phyloP scores from a whole-genome alignment of 2,113 vertebrate species.

The Mustela lutreola region DNA sequence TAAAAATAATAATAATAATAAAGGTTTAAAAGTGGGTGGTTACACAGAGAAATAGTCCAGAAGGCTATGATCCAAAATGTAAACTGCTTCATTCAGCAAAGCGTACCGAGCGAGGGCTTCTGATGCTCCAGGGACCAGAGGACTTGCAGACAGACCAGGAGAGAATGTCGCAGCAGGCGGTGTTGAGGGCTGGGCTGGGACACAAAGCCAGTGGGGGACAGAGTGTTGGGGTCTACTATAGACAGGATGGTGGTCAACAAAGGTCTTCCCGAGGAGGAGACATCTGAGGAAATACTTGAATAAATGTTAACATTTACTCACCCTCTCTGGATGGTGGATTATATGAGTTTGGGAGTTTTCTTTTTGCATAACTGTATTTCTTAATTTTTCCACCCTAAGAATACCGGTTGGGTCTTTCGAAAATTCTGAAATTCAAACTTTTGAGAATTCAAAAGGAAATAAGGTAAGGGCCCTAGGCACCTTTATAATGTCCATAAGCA shows the following conservation, averaged over 20 bases:
- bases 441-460: not conserved
- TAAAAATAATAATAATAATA: not conserved
- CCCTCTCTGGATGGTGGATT: not conserved
- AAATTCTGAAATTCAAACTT: not conserved
- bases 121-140: not conserved
- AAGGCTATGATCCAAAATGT: not conserved
- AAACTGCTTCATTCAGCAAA: not conserved
- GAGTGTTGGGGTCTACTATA: not conserved
- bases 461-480: not conserved
- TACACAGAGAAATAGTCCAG: not conserved
- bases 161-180: fast-evolving
- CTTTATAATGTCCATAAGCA: not conserved
- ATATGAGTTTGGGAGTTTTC: not conserved
- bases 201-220: not conserved
- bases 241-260: not conserved
- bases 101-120: fast-evolving
- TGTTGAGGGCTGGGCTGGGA: no score
- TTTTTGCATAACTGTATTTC: not conserved
- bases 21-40: not conserved
- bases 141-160: not conserved
- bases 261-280: not conserved
- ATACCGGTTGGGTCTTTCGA: not conserved
- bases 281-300: not conserved
- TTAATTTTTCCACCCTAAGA: not conserved
- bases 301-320: not conserved